Conservation (phyloP, 2,113 vertebrate genomes). For the Lathamus discolor region DNA sequence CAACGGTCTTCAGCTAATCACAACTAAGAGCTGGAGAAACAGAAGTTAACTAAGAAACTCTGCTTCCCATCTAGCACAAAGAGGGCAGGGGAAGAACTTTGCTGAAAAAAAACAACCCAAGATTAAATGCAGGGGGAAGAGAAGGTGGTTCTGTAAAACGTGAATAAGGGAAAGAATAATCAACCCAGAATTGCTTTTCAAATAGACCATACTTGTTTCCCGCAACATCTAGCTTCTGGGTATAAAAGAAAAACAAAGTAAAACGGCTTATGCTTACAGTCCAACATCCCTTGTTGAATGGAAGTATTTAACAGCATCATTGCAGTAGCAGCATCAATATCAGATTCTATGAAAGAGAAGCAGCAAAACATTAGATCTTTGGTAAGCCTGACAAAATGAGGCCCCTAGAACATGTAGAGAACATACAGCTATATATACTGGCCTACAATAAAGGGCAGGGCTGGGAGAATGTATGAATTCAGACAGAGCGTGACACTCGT, state of each 20-base stretch:
- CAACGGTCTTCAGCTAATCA: neutral
- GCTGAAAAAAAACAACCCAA: neutral
- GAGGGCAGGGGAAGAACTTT: neutral
- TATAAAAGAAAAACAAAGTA: neutral
- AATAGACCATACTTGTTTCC: neutral
- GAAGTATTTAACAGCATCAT: conserved; percentile 99
- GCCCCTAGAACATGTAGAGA: neutral
- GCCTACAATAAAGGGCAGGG: neutral
- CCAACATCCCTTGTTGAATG: conserved; percentile 92
- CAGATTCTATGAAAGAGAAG: conserved; percentile 88
- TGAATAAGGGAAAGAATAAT: neutral
- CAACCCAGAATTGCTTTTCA: neutral
- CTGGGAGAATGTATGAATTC: neutral
- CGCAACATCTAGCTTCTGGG: neutral
- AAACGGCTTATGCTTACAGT: conserved; percentile 86
- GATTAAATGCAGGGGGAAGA: neutral
- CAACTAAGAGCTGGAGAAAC: neutral
- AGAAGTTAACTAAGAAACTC: neutral
- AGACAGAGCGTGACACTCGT: neutral
- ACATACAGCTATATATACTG: neutral
- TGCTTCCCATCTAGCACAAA: neutral
- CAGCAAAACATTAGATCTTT: neutral
- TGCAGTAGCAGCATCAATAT: conserved; percentile 98
- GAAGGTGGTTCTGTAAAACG: neutral
- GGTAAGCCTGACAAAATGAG: neutral